Evolutionary conservation across 2,888 invertebrate genomes (phyloP).

Genomic region (Eledona agricola): DNA sequence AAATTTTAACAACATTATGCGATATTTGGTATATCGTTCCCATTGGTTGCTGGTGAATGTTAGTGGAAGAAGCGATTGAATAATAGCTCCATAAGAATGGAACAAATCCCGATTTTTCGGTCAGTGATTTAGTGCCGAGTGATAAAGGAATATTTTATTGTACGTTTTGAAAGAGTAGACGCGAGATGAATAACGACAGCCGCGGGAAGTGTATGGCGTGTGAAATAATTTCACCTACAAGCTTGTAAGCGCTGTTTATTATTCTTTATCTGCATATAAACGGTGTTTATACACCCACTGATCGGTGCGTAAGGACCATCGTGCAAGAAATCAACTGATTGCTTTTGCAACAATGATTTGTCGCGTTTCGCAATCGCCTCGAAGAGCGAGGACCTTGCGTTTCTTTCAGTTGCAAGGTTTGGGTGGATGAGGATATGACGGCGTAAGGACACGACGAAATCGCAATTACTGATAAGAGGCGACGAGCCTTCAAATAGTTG

Average conservation of each 20-base stretch:
- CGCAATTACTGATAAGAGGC: conserved; percentile 17
- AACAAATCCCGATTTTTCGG: too few relatives aligned
- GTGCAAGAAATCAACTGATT: conserved; percentile 3
- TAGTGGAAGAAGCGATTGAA: too few relatives aligned
- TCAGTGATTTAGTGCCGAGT: too few relatives aligned
- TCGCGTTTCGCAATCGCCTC: conserved; percentile 19
- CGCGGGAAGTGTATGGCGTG: conserved; percentile 32
- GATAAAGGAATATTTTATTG: conserved; percentile 41
- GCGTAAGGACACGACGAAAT: too few relatives aligned
- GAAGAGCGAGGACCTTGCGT: too few relatives aligned
- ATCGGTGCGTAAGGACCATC: too few relatives aligned
- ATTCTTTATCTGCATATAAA: conserved; percentile 43
- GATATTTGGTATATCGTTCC: too few relatives aligned
- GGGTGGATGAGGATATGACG: too few relatives aligned
- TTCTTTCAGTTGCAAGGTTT: too few relatives aligned
- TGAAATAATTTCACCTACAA: conserved; percentile 27
- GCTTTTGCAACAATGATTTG: conserved; percentile 6
- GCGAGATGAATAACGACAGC: conserved; percentile 37
- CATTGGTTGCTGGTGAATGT: too few relatives aligned
- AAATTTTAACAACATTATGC: too few relatives aligned
- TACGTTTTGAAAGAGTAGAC: conserved; percentile 40
- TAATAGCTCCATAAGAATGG: too few relatives aligned
- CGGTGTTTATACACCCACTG: conserved; percentile 31
- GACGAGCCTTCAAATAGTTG: conserved; percentile 41
- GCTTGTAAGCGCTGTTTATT: conserved; percentile 28